A percentile compares a stretch with the other conserved stretches of the same genome.
Evolutionary conservation across 2,113 vertebrate genomes (phyloP).

Genomic region (Chloroceryle aenea): DNA sequence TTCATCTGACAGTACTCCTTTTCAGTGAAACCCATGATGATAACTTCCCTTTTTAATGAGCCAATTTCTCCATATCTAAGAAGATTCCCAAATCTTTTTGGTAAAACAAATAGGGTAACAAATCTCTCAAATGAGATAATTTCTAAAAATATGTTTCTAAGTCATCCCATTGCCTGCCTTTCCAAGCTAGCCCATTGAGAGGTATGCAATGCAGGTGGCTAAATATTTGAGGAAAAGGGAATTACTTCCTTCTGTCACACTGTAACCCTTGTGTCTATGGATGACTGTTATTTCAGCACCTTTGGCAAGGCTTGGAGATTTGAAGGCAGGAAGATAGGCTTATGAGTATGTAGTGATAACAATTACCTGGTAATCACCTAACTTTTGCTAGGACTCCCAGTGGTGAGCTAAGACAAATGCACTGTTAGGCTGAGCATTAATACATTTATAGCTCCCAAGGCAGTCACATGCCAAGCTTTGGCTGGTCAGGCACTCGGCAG

Average conservation of each 20-base stretch:
- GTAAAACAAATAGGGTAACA: not conserved
- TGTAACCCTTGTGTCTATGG: not conserved
- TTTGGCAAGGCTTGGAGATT: not conserved
- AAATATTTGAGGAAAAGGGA: not conserved
- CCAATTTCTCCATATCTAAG: not conserved
- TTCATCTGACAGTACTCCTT: slow-evolving; percentile 36
- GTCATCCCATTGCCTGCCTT: not conserved
- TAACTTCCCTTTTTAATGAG: slow-evolving; percentile 42
- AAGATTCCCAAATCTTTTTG: not conserved
- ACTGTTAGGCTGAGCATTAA: not conserved
- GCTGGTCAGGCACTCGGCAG: not conserved
- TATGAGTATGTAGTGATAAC: not conserved
- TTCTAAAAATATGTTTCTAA: not conserved
- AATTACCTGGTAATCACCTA: not conserved
- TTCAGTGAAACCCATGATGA: slow-evolving; percentile 29
- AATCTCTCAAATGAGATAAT: not conserved
- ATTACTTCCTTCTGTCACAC: not conserved
- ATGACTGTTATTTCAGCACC: not conserved
- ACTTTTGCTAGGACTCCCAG: not conserved
- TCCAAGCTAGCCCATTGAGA: not conserved
- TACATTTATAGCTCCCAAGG: not conserved
- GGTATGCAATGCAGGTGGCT: not conserved
- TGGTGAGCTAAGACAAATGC: not conserved
- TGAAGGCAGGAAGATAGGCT: rapidly evolving
- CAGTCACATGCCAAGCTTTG: not conserved